Percentiles rank a stretch among this genome's conserved stretches.
phyloP scores from a whole-genome alignment of 2,888 invertebrate genomes.

The Oegoconia quadripuncta region DNA sequence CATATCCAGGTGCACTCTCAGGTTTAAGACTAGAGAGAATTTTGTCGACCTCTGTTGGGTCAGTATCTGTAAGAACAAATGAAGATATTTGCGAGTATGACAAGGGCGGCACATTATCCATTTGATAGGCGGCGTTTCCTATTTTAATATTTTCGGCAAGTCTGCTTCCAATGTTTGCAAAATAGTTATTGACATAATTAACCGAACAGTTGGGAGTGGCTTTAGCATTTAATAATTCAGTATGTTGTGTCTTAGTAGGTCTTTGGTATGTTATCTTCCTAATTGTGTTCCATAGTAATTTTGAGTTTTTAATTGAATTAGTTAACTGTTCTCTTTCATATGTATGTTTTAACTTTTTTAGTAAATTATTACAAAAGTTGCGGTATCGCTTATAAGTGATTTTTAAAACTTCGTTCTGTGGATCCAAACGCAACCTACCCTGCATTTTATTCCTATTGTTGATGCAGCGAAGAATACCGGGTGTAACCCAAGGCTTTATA shows the following conservation, averaged over 20 bases:
- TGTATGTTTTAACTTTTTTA: background rate
- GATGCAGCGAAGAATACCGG: background rate
- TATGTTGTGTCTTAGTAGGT: background rate
- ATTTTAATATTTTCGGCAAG: too few species aligned
- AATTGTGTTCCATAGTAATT: background rate
- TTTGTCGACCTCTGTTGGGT: too few species aligned
- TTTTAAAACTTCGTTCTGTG: background rate
- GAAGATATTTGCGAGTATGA: background rate
- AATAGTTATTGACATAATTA: background rate
- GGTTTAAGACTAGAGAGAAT: too few species aligned
- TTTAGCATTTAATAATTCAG: background rate
- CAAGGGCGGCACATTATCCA: too few species aligned
- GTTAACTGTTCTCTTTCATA: background rate
- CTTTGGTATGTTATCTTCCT: background rate
- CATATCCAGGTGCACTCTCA: too few species aligned
- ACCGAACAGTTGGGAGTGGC: background rate
- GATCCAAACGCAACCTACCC: background rate
- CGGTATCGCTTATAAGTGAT: background rate
- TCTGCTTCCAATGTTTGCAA: background rate
- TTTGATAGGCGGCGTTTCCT: too few species aligned
- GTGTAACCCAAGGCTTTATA: slow-evolving; percentile 1
- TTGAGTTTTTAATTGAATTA: background rate
- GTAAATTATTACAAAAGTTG: background rate
- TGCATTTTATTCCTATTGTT: background rate
- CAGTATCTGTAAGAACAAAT: too few species aligned